Percentiles rank a stretch among this genome's conserved stretches.
phyloP scores from a whole-genome alignment of 2,113 vertebrate genomes.

The Carollia perspicillata region DNA sequence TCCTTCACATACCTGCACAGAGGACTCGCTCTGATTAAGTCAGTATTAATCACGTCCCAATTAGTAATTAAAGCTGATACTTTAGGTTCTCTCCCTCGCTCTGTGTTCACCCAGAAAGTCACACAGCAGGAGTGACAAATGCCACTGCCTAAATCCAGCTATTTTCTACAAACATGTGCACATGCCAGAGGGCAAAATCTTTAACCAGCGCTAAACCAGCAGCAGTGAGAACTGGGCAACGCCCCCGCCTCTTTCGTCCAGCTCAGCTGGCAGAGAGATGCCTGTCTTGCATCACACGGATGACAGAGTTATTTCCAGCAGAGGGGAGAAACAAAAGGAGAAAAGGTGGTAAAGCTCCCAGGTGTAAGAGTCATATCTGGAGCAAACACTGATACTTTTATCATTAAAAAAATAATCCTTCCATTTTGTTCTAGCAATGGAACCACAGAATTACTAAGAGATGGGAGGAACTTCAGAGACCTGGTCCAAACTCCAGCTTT shows the following conservation, averaged over 20 bases:
- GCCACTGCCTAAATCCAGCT: not conserved
- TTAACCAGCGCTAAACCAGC: not conserved
- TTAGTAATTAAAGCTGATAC: not conserved
- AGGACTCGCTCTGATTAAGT: not conserved
- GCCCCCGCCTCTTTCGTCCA: not conserved
- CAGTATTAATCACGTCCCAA: not conserved
- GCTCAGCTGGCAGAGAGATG: not conserved
- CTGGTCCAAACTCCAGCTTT: not conserved
- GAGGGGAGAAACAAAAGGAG: slow-evolving; percentile 1
- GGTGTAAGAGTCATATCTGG: not conserved
- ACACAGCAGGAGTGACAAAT: not conserved
- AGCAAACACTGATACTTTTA: slow-evolving; percentile 23
- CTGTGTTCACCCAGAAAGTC: not conserved
- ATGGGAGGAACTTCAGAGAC: not conserved
- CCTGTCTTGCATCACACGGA: not conserved
- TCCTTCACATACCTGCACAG: too few relatives aligned
- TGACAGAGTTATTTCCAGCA: not conserved
- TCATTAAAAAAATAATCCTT: not conserved
- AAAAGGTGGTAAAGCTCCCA: not conserved
- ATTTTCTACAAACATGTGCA: not conserved
- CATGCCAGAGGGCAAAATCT: not conserved
- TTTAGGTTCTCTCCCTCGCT: not conserved
- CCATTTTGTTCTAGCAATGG: not conserved
- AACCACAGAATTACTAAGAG: not conserved
- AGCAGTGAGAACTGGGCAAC: not conserved